Base-by-base conservation (phyloP, 2,888 invertebrate species). In the Orthosia incerta region DNA sequence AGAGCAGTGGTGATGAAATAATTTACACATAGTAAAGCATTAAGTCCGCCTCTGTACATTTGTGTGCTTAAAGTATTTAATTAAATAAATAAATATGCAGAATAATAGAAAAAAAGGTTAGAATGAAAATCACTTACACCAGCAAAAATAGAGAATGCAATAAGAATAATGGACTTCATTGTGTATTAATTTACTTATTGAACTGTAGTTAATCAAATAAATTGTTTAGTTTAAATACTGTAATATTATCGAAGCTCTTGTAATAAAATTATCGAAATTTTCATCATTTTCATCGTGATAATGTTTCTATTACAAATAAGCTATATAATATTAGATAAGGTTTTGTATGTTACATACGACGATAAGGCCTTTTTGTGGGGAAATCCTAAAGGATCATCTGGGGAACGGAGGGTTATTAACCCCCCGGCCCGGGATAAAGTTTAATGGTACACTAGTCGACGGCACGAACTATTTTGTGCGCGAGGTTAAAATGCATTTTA, bases 111-210 rank as follows among this genome's bases (percentile, higher is more conserved):
- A 31, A 23, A 26, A 31, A 39, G 39, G 39, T 39, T 39, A 39
- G 9, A 20, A 53, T 11, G 15, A 20, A 2, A 55, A 26, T 51
- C 48, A 79, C 83, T 81, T 66, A 81, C 80, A 0, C 70, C 7
- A 12, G 68, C 57, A 0, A 79, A 67, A 48, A 68, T 18, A 4
- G 67, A 74, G 26, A 74, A 65, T 0, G 39, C 23, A 4, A 83
- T 13, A 4, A 79, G 16, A 45, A 68, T 23, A n/a, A 68, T 18
- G 55, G 55, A 81, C 59, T 65, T 65, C 80, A 81, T 81, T 4
- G 61, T 71, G 61, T 64, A 11, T 46, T 15, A 26, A 4, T 53
- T 60, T 16, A 53, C 18, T 53, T n/a, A 48, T 20, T 46, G 5
- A 1, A 79, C 60, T 81, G 61, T 74, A 39, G 9, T 1, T 7